Evolutionary conservation across 2,113 vertebrate species (phyloP).

Genomic region (Epinephelus fuscoguttatus): DNA sequence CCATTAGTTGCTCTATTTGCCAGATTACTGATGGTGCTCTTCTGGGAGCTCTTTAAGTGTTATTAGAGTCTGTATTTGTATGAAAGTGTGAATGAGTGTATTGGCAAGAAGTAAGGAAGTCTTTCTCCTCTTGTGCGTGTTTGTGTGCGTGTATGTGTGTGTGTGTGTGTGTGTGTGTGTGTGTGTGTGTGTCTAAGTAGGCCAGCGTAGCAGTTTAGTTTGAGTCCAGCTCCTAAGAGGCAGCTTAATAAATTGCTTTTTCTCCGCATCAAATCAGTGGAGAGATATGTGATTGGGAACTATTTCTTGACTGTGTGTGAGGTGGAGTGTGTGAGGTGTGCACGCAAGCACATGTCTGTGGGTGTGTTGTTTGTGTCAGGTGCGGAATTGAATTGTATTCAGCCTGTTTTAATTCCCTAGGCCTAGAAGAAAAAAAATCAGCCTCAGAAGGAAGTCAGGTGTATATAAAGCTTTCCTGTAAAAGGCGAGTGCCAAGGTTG

Average conservation of each 20-base stretch:
- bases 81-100: conserved; percentile 49
- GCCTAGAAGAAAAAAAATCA: conserved; percentile 14
- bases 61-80: conserved; percentile 45
- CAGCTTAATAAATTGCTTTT: conserved; percentile 82
- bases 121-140: conserved; percentile 26
- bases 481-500: conserved; percentile 31
- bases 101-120: conserved; percentile 23
- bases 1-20: conserved; percentile 59
- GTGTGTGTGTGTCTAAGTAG: conserved; percentile 58
- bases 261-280: conserved; percentile 75
- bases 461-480: conserved; percentile 51
- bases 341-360: conserved; percentile 19
- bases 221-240: conserved; percentile 75
- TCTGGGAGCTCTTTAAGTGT: conserved; percentile 46
- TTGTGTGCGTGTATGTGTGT: conserved; percentile 18
- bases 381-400: conserved; percentile 60
- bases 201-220: conserved; percentile 69
- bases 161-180: conserved; percentile 26
- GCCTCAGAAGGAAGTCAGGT: conserved; percentile 54
- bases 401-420: conserved; percentile 59
- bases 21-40: conserved; percentile 62
- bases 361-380: conserved; percentile 50
- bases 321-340: conserved; percentile 45
- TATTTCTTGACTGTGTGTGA: conserved; percentile 55
- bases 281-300: conserved; percentile 72